A percentile compares a stretch with the other conserved stretches of the same genome.
These are phyloP conservation scores for Camelus dromedarius DNA, from an alignment of 2,113 vertebrate species.

Conservation along the genomic window DNA sequence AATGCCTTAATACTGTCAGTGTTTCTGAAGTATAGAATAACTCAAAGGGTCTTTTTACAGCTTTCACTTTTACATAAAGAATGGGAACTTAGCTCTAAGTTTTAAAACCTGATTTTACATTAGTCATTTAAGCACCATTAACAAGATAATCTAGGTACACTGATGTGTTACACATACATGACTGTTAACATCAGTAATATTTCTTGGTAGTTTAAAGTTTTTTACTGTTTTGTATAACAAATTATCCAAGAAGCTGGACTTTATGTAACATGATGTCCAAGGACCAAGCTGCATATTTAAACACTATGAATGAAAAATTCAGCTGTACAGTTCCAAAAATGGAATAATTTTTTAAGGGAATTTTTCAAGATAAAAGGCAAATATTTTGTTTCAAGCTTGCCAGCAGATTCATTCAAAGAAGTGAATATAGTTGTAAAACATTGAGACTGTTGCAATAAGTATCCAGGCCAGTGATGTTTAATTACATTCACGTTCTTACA, in stretches of 20 bases:
- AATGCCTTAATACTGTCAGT: conserved; percentile 81
- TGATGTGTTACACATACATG: background rate
- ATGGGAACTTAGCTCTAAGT: conserved; percentile 48
- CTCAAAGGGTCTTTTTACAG: conserved; percentile 66
- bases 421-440: conserved; percentile 60
- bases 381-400: conserved; percentile 56
- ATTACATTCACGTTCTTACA: conserved; percentile 72
- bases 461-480: conserved; percentile 36
- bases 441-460: conserved; percentile 61
- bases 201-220: conserved; percentile 56
- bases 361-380: conserved; percentile 69
- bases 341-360: conserved; percentile 53
- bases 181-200: conserved; percentile 62
- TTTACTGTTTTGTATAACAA: conserved; percentile 70
- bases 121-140: conserved; percentile 38
- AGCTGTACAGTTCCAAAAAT: conserved; percentile 74
- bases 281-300: conserved; percentile 71
- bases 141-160: conserved; percentile 24
- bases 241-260: conserved; percentile 67
- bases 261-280: conserved; percentile 55
- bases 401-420: conserved; percentile 60
- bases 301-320: conserved; percentile 83
- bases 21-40: conserved; percentile 66
- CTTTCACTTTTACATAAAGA: conserved; percentile 53
- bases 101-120: conserved; percentile 56